These are phyloP conservation scores for Tetraneura akinire DNA, from an alignment of 1,140 invertebrate species.

Conservation along the genomic window DNA sequence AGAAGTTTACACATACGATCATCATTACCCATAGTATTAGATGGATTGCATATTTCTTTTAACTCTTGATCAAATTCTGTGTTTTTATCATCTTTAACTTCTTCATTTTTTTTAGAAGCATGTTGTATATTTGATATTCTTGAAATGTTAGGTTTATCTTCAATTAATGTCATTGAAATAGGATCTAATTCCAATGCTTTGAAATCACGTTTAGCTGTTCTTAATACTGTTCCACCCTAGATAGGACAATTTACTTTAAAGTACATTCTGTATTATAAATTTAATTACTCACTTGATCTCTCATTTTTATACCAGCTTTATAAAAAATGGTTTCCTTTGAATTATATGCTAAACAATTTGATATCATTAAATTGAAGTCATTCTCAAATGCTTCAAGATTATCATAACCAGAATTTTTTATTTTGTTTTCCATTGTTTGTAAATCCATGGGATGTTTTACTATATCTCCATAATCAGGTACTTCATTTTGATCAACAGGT, in stretches of 20 bases:
- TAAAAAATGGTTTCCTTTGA: conserved; percentile 87
- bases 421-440: conserved; percentile 80
- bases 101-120: conserved; percentile 53
- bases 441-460: conserved; percentile 96
- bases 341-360: conserved; percentile 93
- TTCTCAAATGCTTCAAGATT: conserved; percentile 78
- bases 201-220: conserved; percentile 74
- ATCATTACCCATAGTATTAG: conserved; percentile 55
- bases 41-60: conserved; percentile 52
- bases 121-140: conserved; percentile 54
- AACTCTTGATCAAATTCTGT: conserved; percentile 62
- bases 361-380: conserved; percentile 93
- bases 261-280: no score
- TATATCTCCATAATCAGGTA: conserved; percentile 89
- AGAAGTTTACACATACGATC: conserved; percentile 63
- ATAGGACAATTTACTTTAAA: conserved; percentile 24
- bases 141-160: conserved; percentile 54
- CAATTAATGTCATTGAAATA: conserved; percentile 48
- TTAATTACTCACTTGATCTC: conserved; percentile 69
- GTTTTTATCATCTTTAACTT: conserved; percentile 59
- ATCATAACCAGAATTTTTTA: conserved; percentile 63
- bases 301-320: conserved; percentile 81
- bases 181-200: conserved; percentile 68
- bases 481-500: conserved; percentile 87
- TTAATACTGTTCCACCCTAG: conserved; percentile 72